These are phyloP conservation scores for Pterobdella sp. DNA, from an alignment of 2,888 invertebrate genomes.

Conservation along the genomic window DNA sequence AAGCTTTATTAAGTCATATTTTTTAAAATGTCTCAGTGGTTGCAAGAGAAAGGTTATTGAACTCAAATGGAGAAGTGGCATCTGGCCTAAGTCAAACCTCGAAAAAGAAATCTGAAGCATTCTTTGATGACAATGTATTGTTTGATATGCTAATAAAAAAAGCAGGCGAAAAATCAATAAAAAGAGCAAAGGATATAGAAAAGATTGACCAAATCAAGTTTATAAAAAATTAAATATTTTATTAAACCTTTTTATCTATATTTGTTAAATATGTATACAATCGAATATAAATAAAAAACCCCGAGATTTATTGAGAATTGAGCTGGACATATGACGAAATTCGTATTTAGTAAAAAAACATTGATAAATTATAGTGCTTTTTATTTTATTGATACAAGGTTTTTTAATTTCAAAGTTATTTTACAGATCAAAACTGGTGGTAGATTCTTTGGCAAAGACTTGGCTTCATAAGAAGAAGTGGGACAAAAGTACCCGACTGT, in stretches of 20 bases:
- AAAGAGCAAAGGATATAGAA: not conserved
- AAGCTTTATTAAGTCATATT: too few species aligned
- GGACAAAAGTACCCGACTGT: conserved; percentile 43
- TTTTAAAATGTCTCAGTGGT: too few species aligned
- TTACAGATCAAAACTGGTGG: conserved; percentile 4
- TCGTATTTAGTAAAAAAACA: too few species aligned
- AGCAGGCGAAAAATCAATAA: conserved; percentile 5
- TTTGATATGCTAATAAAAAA: not conserved
- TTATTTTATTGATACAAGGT: too few species aligned
- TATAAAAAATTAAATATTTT: too few species aligned
- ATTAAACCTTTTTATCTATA: too few species aligned
- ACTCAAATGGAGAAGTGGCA: not conserved
- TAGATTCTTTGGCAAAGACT: conserved; percentile 5
- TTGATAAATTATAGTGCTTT: too few species aligned
- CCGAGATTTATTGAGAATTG: too few species aligned
- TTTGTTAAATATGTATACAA: too few species aligned
- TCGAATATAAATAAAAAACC: too few species aligned
- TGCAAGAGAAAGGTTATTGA: not conserved
- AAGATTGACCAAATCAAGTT: not conserved
- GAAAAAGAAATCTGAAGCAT: not conserved
- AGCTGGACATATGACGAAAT: too few species aligned
- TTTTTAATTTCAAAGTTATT: too few species aligned
- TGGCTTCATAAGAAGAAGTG: conserved; percentile 14
- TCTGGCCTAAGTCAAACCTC: not conserved
- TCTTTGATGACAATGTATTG: not conserved